These are phyloP conservation scores for Drosophila busckii DNA, from an alignment of 1,140 invertebrate genomes.

Conservation along the genomic window DNA sequence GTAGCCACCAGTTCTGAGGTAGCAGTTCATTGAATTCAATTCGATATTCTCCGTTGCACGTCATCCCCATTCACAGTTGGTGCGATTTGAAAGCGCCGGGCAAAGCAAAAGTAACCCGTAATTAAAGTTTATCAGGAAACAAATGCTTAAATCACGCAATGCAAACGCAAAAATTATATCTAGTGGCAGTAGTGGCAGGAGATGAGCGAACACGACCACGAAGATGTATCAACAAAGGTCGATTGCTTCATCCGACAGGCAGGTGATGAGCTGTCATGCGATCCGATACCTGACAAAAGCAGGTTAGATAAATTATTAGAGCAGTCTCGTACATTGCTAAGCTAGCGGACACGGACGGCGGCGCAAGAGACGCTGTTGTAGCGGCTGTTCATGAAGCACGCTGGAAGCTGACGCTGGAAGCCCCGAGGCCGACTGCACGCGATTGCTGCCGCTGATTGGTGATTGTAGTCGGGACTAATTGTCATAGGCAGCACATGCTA, in stretches of 20 bases:
- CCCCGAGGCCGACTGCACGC: conserved; percentile 45
- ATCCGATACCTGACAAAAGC: conserved; percentile 39
- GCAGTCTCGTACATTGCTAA: conserved; percentile 21
- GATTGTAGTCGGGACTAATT: conserved; percentile 36
- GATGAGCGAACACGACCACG: conserved; percentile 16
- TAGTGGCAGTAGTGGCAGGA: not conserved
- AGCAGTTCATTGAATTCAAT: conserved; percentile 39
- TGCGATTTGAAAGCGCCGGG: conserved; percentile 24
- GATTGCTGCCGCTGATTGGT: conserved; percentile 45
- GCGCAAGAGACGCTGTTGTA: conserved; percentile 13
- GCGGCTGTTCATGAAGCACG: conserved; percentile 23
- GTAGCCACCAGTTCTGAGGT: conserved; percentile 25
- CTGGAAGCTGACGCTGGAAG: conserved; percentile 7
- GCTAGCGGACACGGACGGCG: conserved; percentile 2
- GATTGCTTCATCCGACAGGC: conserved; percentile 77
- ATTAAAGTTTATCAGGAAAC: conserved; percentile 75
- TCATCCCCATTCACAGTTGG: not conserved
- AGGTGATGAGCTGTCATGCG: conserved; percentile 70
- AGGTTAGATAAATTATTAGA: conserved; percentile 61
- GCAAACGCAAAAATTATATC: conserved; percentile 32
- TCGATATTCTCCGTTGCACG: conserved; percentile 4
- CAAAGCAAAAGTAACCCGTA: conserved; percentile 31
- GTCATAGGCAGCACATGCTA: conserved; percentile 60
- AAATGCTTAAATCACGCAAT: conserved; percentile 78
- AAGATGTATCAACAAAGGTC: conserved; percentile 42